Conservation (phyloP, 2,113 vertebrate genomes). For the Forbesichthys agassizii region DNA sequence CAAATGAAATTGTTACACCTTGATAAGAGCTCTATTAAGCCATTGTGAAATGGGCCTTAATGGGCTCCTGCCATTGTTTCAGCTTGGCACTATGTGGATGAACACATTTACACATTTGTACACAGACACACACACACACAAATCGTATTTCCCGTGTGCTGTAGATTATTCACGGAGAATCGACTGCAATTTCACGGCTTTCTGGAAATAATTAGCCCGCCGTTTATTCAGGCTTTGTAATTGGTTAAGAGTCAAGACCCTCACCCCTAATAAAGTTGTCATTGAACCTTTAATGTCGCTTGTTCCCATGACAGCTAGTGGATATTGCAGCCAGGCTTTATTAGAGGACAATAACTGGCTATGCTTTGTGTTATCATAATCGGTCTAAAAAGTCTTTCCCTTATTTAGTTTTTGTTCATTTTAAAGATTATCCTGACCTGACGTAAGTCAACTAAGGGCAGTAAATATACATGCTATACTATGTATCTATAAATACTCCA, state of each 20-base stretch:
- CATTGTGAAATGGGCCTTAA: slow-evolving; percentile 37
- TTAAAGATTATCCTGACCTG: too few species aligned
- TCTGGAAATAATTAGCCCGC: slow-evolving; percentile 65
- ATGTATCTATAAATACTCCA: too few species aligned
- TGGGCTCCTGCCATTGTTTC: slow-evolving; percentile 16
- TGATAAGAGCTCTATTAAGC: slow-evolving; percentile 38
- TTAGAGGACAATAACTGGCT: slow-evolving; percentile 25
- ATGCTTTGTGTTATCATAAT: neutral
- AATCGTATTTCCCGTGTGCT: slow-evolving; percentile 36
- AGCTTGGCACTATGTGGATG: slow-evolving; percentile 13
- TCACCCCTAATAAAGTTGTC: slow-evolving; percentile 65
- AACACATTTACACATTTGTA: neutral
- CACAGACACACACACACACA: slow-evolving; percentile 4
- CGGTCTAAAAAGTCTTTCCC: too few species aligned
- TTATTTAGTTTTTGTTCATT: too few species aligned
- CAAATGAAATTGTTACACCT: slow-evolving; percentile 37
- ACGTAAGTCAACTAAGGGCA: too few species aligned
- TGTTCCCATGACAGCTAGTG: slow-evolving; percentile 35
- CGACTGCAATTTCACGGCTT: slow-evolving; percentile 62
- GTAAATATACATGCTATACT: too few species aligned
- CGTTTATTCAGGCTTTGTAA: slow-evolving; percentile 64
- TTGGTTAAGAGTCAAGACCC: slow-evolving; percentile 54
- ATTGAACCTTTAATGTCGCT: slow-evolving; percentile 58
- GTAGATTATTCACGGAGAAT: slow-evolving; percentile 62
- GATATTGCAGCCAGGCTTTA: slow-evolving; percentile 20